Evolutionary conservation across 2,113 vertebrate genomes (phyloP).

Genomic region (Verasper variegatus): DNA sequence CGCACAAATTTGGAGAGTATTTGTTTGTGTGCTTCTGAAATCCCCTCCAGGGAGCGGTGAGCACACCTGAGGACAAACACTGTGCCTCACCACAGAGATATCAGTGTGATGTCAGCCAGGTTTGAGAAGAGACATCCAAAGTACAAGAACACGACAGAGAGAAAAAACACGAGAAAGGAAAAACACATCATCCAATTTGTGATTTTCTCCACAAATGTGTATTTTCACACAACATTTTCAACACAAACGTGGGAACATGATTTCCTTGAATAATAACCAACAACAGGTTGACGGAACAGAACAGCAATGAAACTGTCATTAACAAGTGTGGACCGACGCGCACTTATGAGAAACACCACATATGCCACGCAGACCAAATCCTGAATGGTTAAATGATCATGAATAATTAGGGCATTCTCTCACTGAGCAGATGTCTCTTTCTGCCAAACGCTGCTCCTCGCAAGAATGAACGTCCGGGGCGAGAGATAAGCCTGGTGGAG

Average conservation of each 20-base stretch:
- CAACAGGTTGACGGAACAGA: neutral
- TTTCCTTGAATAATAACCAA: neutral
- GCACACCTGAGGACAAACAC: slow-evolving; percentile 37
- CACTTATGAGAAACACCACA: slow-evolving; percentile 78
- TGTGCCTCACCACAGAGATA: slow-evolving; percentile 17
- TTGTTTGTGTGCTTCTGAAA: slow-evolving; percentile 32
- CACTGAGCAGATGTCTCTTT: slow-evolving; percentile 86
- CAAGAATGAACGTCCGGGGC: slow-evolving; percentile 69
- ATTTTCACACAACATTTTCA: slow-evolving; percentile 3
- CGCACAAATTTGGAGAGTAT: slow-evolving; percentile 1
- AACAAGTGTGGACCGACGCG: slow-evolving; percentile 64
- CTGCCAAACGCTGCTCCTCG: slow-evolving; percentile 69
- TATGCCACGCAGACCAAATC: slow-evolving; percentile 78
- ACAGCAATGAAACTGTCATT: slow-evolving; percentile 68
- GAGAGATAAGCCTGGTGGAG: slow-evolving; percentile 67
- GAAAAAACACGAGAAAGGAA: neutral
- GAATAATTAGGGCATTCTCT: slow-evolving; percentile 87
- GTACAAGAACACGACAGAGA: neutral
- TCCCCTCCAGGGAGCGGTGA: slow-evolving; percentile 5
- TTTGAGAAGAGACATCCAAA: neutral
- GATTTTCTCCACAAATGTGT: neutral
- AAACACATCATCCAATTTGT: neutral
- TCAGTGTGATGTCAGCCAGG: neutral
- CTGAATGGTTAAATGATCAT: slow-evolving; percentile 85
- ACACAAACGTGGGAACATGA: slow-evolving; percentile 6